These are phyloP conservation scores for Glareola pratincola DNA, from an alignment of 2,113 vertebrate genomes.

Conservation along the genomic window DNA sequence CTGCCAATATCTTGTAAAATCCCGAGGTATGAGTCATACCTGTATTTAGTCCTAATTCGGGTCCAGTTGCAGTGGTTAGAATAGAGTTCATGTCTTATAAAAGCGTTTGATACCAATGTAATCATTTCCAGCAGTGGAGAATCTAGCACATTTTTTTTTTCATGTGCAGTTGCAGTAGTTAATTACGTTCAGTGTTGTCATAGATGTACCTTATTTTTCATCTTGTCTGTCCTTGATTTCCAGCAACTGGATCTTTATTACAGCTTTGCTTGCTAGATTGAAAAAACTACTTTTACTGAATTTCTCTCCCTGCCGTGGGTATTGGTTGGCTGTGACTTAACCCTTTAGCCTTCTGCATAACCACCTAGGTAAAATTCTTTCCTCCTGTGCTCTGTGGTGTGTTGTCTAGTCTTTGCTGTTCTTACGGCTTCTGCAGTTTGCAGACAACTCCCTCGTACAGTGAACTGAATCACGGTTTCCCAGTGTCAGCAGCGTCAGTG, in stretches of 20 bases:
- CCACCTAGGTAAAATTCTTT: neutral
- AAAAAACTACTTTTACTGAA: neutral
- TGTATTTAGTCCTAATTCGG: neutral
- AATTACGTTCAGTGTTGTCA: neutral
- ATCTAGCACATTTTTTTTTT: neutral
- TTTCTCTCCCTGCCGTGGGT: neutral
- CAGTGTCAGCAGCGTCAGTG: neutral
- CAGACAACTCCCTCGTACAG: accelerated
- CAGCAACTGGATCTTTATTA: neutral
- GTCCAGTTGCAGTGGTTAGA: neutral
- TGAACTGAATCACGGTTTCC: neutral
- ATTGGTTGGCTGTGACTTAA: neutral
- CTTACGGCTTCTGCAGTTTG: neutral
- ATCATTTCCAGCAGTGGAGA: neutral
- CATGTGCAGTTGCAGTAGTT: neutral
- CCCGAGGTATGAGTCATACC: neutral
- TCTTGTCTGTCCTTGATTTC: neutral
- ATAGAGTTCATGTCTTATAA: neutral
- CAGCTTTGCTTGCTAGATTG: neutral
- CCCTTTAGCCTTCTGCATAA: neutral
- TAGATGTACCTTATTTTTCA: neutral
- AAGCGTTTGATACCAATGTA: accelerated
- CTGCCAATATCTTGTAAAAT: neutral
- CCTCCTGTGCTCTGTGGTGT: neutral
- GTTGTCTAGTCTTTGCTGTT: neutral